Conservation (phyloP, 2,113 vertebrate genomes). For the Pelusios castaneus region DNA sequence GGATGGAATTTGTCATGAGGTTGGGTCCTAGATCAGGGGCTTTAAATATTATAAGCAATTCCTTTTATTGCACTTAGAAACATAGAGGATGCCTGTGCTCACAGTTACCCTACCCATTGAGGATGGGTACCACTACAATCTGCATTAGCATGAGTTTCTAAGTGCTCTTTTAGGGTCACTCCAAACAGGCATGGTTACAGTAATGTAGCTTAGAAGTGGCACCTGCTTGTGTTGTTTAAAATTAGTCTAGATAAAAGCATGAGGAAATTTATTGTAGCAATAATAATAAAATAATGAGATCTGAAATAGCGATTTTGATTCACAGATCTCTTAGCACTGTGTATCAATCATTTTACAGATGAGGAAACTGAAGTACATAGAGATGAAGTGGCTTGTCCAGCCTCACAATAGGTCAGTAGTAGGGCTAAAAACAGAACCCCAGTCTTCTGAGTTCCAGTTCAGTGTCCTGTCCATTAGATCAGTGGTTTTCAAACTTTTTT, state of each 20-base stretch:
- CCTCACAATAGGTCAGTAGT: not conserved
- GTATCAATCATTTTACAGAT: not conserved
- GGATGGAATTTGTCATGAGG: not conserved
- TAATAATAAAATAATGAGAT: fast-evolving
- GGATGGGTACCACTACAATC: not conserved
- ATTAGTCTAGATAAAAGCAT: not conserved
- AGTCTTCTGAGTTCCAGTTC: not conserved
- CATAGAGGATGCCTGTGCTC: not conserved
- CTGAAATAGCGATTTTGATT: not conserved
- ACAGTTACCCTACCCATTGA: not conserved
- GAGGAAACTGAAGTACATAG: not conserved
- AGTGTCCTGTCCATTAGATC: not conserved
- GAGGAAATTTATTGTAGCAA: not conserved
- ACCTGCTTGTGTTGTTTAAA: not conserved
- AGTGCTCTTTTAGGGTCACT: not conserved
- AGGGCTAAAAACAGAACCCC: not conserved
- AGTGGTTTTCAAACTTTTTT: not conserved
- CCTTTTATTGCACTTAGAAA: not conserved
- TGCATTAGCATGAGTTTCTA: not conserved
- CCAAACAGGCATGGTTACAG: not conserved
- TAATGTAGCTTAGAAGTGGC: not conserved
- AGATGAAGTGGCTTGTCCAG: not conserved
- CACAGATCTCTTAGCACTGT: fast-evolving
- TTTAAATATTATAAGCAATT: not conserved
- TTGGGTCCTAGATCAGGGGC: not conserved